phyloP scores from a whole-genome alignment of 37 sponge, comb jelly and placozoan genomes.

The Oopsacas minuta region DNA sequence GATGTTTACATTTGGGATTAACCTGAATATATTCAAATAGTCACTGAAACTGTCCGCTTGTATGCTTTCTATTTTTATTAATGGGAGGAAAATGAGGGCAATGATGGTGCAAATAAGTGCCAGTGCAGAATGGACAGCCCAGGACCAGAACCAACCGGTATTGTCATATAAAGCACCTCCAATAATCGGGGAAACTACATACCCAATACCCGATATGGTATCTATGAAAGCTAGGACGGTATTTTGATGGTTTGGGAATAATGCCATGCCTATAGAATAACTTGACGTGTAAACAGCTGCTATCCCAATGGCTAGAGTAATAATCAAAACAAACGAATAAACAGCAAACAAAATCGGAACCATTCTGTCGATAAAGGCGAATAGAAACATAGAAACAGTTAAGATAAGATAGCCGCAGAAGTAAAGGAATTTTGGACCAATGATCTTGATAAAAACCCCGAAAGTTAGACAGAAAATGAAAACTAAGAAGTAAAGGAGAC shows the following conservation, averaged over 20 bases:
- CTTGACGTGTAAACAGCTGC: neutral
- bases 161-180: neutral
- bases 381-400: neutral
- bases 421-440: neutral
- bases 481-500: neutral
- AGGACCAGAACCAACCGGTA: neutral
- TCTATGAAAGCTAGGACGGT: neutral
- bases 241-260: neutral
- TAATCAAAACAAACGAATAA: neutral
- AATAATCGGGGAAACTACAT: neutral
- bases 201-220: neutral
- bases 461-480: neutral
- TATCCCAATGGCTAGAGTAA: neutral
- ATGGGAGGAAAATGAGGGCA: neutral
- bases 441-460: neutral
- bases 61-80: neutral
- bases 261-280: neutral
- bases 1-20: neutral
- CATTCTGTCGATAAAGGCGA: neutral
- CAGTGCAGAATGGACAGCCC: neutral
- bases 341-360: neutral
- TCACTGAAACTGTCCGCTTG: neutral
- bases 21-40: neutral
- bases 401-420: neutral
- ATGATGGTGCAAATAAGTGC: neutral